Evolutionary conservation across 1,140 invertebrate genomes (phyloP), one percentile per base, ranked within the genome.

Genomic region (Oncopeltus fasciatus): DNA sequence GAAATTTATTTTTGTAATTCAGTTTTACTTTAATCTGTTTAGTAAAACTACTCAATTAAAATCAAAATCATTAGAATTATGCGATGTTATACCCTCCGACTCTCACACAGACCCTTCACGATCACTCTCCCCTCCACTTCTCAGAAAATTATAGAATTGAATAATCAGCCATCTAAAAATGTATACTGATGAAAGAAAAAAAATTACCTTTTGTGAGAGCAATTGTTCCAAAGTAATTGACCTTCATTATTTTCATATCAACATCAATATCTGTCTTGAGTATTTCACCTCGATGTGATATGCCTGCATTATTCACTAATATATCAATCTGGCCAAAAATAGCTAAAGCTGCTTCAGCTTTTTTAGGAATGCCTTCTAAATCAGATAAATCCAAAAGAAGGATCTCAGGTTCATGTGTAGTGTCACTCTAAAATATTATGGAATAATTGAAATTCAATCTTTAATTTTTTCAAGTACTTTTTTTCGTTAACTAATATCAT

Each of bases 161-260:
- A n/a, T n/a, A n/a, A n/a, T n/a, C n/a, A n/a, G n/a, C n/a, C n/a
- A n/a, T n/a, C n/a, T n/a, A n/a, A n/a, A n/a, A n/a, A n/a, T n/a
- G n/a, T n/a, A n/a, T n/a, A n/a, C n/a, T n/a, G n/a, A n/a, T n/a
- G n/a, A 14, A 56, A 56, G 5, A n/a, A 33, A 33, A n/a, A 58
- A 43, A 58, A 18, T 60, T 27, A 62, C 60, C 62, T 87, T 94
- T 95, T 2, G 91, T 92, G 8, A 97, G 73, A 46, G 86, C 88
- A 62, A 96, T 80, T 67, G 91, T 83, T 27, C 92, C 92, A 79
- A 97, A 94, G 75, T 94, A 97, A 77, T 98, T 98, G 1, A 95
- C 83, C 27, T 83, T 73, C 94, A 98, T 97, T 18, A 98, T 78
- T 80, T 87, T 85, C 53, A 85, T 78, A 75, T 95, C 85, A 28